Evolutionary conservation across 2,797 vertebrate genomes (phyloP), one percentile per base, ranked within the genome.

Genomic region (Poeciliopsis paucimaculata): DNA sequence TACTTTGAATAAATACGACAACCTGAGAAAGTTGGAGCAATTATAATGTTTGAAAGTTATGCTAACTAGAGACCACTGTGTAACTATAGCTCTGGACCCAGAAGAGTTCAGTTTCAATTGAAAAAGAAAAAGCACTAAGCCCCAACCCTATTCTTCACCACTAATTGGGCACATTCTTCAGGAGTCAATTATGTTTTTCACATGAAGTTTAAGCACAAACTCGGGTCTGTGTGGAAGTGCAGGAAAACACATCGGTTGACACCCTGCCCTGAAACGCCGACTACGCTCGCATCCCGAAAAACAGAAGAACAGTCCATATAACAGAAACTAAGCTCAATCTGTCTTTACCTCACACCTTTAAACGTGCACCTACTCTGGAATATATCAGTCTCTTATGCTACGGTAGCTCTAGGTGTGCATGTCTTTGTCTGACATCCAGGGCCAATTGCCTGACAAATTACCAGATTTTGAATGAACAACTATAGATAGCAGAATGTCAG

Each of bases 131-230:
- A 60, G 81, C 55, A 53, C 23, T 13, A 41, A 82, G 28, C 23
- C 9, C 16, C 51, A 71, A 20, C 46, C 2, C 18, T 18, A n/a
- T 71, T 77, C 66, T 83, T 77, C 41, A 1, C 78, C 73, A 84
- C 78, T 91, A 94, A 93, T 92, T 93, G 84, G 86, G 60, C 78
- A 84, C 90, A 93, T 94, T 94, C 89, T 92, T 93, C 81, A 87
- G 86, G 85, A 92, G 92, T 93, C 89, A 89, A 77, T 90, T 90
- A 60, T 92, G 87, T 93, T 92, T 87, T 88, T 91, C 87, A 87
- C 83, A 92, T 92, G 92, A 94, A 92, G 91, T 75, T 72, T 76
- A 82, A 90, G 87, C 84, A 90, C 89, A 94, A 93, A 93, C 91
- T 92, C 57, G 77, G 85, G 77, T 77, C 64, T 81, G 84, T 83